Evolutionary conservation across 2,797 vertebrate genomes (phyloP).

Genomic region (Setipinna tenuifilis): DNA sequence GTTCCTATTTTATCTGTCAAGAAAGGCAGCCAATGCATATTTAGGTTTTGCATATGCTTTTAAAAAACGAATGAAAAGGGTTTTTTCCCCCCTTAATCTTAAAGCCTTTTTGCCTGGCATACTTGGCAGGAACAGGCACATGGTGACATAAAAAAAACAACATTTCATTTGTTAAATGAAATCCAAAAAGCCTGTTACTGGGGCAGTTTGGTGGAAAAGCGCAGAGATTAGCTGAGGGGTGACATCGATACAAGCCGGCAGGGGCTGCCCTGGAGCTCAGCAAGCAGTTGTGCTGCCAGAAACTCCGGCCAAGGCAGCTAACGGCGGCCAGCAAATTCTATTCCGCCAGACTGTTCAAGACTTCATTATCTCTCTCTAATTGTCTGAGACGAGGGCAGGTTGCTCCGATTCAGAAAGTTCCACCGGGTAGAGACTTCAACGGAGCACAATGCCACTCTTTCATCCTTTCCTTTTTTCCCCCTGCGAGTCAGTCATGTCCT

Average conservation of each 20-base stretch:
- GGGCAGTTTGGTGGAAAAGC: slow-evolving; percentile 65
- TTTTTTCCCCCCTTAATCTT: background rate
- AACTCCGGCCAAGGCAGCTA: slow-evolving; percentile 63
- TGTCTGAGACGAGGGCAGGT: slow-evolving; percentile 71
- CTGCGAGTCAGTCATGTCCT: background rate
- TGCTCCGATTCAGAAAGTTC: slow-evolving; percentile 46
- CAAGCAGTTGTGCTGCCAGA: slow-evolving; percentile 66
- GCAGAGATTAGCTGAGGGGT: slow-evolving; percentile 67
- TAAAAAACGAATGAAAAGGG: slow-evolving; percentile 1
- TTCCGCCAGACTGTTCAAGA: slow-evolving; percentile 69
- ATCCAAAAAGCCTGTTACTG: slow-evolving; percentile 60
- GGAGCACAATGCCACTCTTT: slow-evolving; percentile 46
- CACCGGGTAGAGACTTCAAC: slow-evolving; percentile 40
- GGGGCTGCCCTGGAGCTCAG: slow-evolving; percentile 46
- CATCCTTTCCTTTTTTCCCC: background rate
- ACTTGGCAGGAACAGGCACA: slow-evolving; percentile 26
- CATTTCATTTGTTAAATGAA: slow-evolving; percentile 66
- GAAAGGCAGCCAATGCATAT: background rate
- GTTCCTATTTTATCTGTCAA: background rate
- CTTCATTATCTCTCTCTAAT: slow-evolving; percentile 72
- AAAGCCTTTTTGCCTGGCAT: slow-evolving; percentile 13
- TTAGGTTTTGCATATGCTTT: background rate
- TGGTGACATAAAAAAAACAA: slow-evolving; percentile 57
- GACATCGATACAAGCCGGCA: slow-evolving; percentile 63
- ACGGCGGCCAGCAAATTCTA: slow-evolving; percentile 65